phyloP scores from a whole-genome alignment of 2,888 invertebrate genomes.

The Nephrocerus scutellatus region DNA sequence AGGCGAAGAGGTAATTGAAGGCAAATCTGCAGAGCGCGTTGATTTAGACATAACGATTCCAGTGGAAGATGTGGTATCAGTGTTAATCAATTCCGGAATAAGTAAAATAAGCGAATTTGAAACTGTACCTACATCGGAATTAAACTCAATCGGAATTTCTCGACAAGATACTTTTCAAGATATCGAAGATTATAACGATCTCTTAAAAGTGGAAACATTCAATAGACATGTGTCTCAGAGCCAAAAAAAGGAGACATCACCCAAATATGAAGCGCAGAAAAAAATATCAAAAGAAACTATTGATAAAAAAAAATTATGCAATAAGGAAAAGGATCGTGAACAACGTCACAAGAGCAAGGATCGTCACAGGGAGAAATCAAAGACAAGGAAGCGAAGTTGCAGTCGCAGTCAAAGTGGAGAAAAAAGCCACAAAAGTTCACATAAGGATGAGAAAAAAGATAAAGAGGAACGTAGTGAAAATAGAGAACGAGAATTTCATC shows the following conservation, averaged over 20 bases:
- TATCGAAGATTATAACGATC: conserved; percentile 14
- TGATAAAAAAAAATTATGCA: conserved; percentile 29
- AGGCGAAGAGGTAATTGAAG: conserved; percentile 71
- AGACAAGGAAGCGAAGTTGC: conserved; percentile 32
- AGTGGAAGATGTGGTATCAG: conserved; percentile 61
- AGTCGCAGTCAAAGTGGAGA: conserved; percentile 38
- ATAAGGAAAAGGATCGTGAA: conserved; percentile 27
- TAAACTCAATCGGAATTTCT: conserved; percentile 2
- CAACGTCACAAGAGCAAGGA: conserved; percentile 38
- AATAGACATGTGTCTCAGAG: conserved; percentile 6
- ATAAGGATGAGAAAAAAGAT: conserved; percentile 29
- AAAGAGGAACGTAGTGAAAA: conserved; percentile 26
- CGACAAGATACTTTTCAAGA: too few relatives aligned
- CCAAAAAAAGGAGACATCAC: conserved; percentile 18
- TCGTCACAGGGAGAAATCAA: conserved; percentile 32
- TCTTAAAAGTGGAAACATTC: conserved; percentile 15
- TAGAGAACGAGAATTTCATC: conserved; percentile 25
- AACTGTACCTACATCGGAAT: conserved; percentile 16
- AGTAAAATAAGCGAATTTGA: conserved; percentile 29
- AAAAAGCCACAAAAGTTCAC: conserved; percentile 34
- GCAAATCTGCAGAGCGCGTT: conserved; percentile 54
- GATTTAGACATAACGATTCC: conserved; percentile 57
- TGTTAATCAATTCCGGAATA: conserved; percentile 52
- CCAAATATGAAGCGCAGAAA: conserved; percentile 1
- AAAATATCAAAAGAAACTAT: conserved; percentile 17